These are phyloP conservation scores for Drosophila varians DNA, from an alignment of 1,140 invertebrate species.

Conservation along the genomic window DNA sequence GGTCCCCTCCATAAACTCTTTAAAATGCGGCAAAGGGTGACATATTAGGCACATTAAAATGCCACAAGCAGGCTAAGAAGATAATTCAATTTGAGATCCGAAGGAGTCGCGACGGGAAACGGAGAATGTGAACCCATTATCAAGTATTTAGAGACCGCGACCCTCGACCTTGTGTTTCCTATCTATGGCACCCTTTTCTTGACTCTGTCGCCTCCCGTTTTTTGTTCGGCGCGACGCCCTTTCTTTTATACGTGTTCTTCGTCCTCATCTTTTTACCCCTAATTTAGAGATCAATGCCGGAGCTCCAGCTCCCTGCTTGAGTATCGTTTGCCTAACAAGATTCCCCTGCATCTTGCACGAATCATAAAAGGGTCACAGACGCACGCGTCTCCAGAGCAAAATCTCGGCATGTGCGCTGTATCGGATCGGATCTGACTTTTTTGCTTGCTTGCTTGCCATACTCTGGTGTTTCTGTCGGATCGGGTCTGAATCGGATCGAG, in stretches of 20 bases:
- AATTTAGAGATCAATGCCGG: slow-evolving; percentile 66
- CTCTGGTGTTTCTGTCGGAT: slow-evolving; percentile 25
- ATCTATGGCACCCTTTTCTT: slow-evolving; percentile 62
- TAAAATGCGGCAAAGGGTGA: slow-evolving; percentile 48
- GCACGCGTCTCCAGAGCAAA: slow-evolving; percentile 50
- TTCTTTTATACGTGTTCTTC: slow-evolving; percentile 24
- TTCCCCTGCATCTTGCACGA: slow-evolving; percentile 35
- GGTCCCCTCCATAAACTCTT: slow-evolving; percentile 67
- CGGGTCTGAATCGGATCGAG: slow-evolving; percentile 14
- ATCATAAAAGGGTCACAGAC: slow-evolving; percentile 45
- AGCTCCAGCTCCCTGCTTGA: slow-evolving; percentile 21
- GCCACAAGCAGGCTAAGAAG: slow-evolving; percentile 60
- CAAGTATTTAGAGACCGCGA: slow-evolving; percentile 73
- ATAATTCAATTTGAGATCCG: slow-evolving; percentile 66
- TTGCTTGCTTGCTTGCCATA: slow-evolving; percentile 33
- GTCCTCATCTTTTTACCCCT: slow-evolving; percentile 65
- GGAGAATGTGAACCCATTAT: slow-evolving; percentile 69
- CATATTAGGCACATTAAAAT: slow-evolving; percentile 79
- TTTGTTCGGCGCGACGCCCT: slow-evolving; percentile 31
- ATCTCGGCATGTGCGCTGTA: slow-evolving; percentile 66
- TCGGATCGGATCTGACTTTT: slow-evolving; percentile 34
- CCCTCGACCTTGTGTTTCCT: slow-evolving; percentile 48
- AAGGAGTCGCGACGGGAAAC: slow-evolving; percentile 5
- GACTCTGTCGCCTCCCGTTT: slow-evolving; percentile 51
- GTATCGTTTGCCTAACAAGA: slow-evolving; percentile 26